phyloP scores from a whole-genome alignment of 1,140 invertebrate genomes.

The Triops cancriformis region DNA sequence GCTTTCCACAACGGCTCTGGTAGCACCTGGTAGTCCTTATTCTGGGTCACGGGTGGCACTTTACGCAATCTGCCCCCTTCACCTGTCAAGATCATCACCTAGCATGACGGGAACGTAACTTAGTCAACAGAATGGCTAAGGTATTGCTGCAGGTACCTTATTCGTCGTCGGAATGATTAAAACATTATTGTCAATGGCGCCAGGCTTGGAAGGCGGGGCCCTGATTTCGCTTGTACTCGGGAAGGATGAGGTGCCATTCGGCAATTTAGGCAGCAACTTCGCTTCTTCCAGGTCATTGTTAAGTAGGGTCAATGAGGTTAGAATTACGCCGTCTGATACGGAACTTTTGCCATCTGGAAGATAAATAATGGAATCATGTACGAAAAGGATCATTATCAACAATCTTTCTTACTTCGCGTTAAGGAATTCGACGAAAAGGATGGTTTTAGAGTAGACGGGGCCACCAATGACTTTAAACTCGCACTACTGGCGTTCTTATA shows the following conservation, averaged over 20 bases:
- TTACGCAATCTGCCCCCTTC: slow-evolving; percentile 71
- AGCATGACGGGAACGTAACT: no score
- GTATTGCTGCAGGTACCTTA: slow-evolving; percentile 44
- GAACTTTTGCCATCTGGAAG: background rate
- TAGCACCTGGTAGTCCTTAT: slow-evolving; percentile 71
- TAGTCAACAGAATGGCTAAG: background rate
- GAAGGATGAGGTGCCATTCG: background rate
- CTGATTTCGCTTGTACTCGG: slow-evolving; percentile 7
- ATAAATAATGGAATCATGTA: no score
- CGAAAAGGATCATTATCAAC: no score
- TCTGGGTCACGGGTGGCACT: slow-evolving; percentile 50
- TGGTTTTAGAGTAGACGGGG: background rate
- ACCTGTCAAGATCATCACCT: slow-evolving; percentile 59
- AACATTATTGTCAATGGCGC: slow-evolving; percentile 66
- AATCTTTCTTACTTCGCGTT: background rate
- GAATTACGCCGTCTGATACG: background rate
- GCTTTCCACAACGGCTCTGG: slow-evolving; percentile 78
- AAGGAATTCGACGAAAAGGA: background rate
- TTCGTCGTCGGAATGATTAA: slow-evolving; percentile 52
- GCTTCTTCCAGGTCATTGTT: background rate
- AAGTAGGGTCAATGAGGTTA: background rate
- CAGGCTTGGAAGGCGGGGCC: slow-evolving; percentile 45
- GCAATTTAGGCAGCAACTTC: background rate
- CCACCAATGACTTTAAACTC: background rate
- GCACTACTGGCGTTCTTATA: background rate